Base-by-base conservation (phyloP, 2,797 vertebrate species). In the Lutjanus campechanus region DNA sequence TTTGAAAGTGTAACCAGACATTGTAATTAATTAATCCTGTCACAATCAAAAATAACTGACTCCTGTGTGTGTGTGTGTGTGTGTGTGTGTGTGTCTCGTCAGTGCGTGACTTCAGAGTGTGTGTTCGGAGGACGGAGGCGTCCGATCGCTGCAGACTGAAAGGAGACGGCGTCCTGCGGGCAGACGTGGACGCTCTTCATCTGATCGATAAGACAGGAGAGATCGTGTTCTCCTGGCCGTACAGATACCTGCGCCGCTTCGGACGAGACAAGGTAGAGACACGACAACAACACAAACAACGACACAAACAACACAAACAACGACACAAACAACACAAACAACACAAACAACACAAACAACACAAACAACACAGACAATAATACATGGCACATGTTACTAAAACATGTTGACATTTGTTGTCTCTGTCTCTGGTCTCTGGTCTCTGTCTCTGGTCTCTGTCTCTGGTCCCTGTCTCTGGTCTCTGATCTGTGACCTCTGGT, bases 231-330 rank as follows among this genome's bases (percentile, higher is more conserved):
- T 83, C 82, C 69, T 99, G 98, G 98, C 97, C 97, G 0, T 99
- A 99, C 89, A 94, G 80, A 43, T 97, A 95, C 91, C 95, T 99
- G 62, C 86, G 98, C 1, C 96, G 97, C 81, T 99, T 98, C 5
- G 98, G 98, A 16, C 83, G 97, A 1, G 97, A 98, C 91, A 98
- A 98, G 96, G 98, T 91, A n/a, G n/a, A n/a, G n/a, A 85, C 29
- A 10, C 41, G 29, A 7, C 54, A 60, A 61, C 36, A 59, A 54
- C 17, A n/a, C n/a, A n/a, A n/a, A n/a, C n/a, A n/a, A n/a, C n/a
- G n/a, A n/a, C n/a, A n/a, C 22, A 69, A 47, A 59, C 16, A 40
- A 68, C 44, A 62, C 55, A 58, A 25, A 53, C 47, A 15, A 43
- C n/a, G n/a, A n/a, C 29, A 66, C 58, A 59, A 12, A 50, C 53